These are phyloP conservation scores for Denticeps clupeoides DNA, from an alignment of 2,797 vertebrate genomes.

Conservation along the genomic window DNA sequence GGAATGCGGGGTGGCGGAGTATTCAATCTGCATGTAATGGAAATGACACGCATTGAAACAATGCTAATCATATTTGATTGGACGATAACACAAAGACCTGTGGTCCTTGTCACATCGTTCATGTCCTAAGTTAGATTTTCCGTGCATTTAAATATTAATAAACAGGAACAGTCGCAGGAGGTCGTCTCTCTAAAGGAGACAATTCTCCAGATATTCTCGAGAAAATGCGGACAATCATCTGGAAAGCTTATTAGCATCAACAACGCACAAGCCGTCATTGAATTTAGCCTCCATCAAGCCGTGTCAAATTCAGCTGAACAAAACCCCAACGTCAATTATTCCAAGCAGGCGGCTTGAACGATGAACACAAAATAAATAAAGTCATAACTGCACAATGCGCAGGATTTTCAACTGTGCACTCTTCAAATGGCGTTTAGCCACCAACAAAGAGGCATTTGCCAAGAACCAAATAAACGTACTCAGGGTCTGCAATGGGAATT, in stretches of 20 bases:
- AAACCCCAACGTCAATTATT: no score
- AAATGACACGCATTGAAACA: constrained; percentile 11
- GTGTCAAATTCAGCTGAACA: neutral
- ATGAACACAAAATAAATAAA: no score
- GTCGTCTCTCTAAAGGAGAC: no score
- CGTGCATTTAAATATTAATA: constrained; percentile 20
- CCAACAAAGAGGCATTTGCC: no score
- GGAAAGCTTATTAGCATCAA: constrained; percentile 27
- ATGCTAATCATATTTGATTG: constrained; percentile 23
- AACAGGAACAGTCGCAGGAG: constrained; percentile 11
- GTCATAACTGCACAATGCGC: no score
- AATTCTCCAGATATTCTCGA: neutral
- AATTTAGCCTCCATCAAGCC: constrained; percentile 4
- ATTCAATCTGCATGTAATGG: constrained; percentile 19
- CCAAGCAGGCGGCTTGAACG: no score
- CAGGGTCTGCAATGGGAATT: no score
- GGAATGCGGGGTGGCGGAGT: constrained; percentile 10
- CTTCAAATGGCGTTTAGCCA: no score
- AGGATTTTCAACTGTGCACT: no score
- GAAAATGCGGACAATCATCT: constrained; percentile 17
- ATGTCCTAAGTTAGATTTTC: constrained; percentile 12
- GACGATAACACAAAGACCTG: constrained; percentile 17
- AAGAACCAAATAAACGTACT: no score
- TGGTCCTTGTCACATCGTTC: constrained; percentile 15
- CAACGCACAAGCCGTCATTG: constrained; percentile 20